These are phyloP conservation scores for Euura saliciscinereae DNA, from an alignment of 1,140 invertebrate genomes.

Conservation along the genomic window DNA sequence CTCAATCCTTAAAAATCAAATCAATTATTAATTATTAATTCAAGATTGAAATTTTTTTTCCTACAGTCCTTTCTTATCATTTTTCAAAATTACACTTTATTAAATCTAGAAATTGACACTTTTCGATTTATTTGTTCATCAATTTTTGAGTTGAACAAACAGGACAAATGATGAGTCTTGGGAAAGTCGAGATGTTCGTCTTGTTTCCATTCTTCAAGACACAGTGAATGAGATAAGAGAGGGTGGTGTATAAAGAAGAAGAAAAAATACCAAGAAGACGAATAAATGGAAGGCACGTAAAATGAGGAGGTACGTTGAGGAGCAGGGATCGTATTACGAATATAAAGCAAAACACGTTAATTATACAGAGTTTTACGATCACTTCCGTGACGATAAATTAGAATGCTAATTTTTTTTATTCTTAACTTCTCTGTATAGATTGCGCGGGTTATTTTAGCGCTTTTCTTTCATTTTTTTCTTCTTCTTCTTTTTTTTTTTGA, in stretches of 20 bases:
- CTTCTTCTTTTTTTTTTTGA: neutral
- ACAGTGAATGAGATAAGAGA: neutral
- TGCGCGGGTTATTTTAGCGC: no score
- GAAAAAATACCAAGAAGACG: conserved; percentile 14
- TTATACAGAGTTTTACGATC: conserved; percentile 49
- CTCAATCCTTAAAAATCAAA: no score
- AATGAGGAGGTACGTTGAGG: conserved; percentile 12
- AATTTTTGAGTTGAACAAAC: no score
- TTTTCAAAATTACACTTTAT: no score
- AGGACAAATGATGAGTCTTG: no score
- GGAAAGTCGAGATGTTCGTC: neutral
- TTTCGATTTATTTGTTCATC: no score
- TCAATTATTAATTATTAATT: no score
- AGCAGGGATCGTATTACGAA: conserved; percentile 17
- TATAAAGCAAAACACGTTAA: conserved; percentile 37
- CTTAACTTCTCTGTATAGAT: neutral
- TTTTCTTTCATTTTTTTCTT: neutral
- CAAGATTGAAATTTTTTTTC: no score
- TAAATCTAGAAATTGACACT: no score
- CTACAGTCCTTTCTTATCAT: no score
- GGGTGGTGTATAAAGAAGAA: neutral
- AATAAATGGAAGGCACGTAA: conserved; percentile 19
- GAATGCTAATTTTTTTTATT: conserved; percentile 46
- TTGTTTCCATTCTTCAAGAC: neutral
- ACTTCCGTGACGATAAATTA: conserved; percentile 37